Conservation (phyloP, 2,888 invertebrate genomes). For the Rutpela maculata region DNA sequence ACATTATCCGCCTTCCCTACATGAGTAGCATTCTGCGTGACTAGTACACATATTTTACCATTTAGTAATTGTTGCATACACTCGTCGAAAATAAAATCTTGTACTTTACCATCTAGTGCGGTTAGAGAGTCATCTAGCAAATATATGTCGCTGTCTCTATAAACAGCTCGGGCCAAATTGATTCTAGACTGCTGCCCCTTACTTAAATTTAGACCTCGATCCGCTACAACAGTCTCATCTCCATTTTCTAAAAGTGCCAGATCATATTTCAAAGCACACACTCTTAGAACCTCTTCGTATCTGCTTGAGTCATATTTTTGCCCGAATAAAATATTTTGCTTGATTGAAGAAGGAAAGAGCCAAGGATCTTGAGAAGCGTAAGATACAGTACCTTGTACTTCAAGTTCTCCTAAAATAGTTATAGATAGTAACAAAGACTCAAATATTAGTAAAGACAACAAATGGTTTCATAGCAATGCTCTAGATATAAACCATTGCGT, state of each 20-base stretch:
- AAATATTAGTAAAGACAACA: no score
- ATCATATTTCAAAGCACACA: conserved; percentile 80
- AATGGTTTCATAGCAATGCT: no score
- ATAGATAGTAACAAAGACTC: no score
- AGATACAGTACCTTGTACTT: conserved; percentile 73
- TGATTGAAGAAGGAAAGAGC: conserved; percentile 77
- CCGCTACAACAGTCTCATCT: conserved; percentile 86
- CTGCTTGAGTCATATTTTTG: conserved; percentile 76
- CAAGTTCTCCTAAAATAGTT: conserved; percentile 43
- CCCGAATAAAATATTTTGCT: conserved; percentile 87
- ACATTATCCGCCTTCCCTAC: conserved; percentile 67
- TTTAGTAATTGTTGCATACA: conserved; percentile 61
- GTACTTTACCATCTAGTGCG: conserved; percentile 60
- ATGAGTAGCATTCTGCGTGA: conserved; percentile 61
- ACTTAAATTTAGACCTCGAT: conserved; percentile 85
- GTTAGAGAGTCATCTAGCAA: conserved; percentile 77
- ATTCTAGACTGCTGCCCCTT: conserved; percentile 89
- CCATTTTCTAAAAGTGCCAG: conserved; percentile 83
- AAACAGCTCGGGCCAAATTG: conserved; percentile 84
- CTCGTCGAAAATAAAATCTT: conserved; percentile 60
- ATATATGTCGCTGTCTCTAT: conserved; percentile 84
- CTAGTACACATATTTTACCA: conserved; percentile 62
- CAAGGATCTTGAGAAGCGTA: conserved; percentile 80
- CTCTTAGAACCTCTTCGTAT: conserved; percentile 78
- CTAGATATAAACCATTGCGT: no score